Base-by-base conservation (phyloP, 1,140 invertebrate species). In the Glossosoma conforme region DNA sequence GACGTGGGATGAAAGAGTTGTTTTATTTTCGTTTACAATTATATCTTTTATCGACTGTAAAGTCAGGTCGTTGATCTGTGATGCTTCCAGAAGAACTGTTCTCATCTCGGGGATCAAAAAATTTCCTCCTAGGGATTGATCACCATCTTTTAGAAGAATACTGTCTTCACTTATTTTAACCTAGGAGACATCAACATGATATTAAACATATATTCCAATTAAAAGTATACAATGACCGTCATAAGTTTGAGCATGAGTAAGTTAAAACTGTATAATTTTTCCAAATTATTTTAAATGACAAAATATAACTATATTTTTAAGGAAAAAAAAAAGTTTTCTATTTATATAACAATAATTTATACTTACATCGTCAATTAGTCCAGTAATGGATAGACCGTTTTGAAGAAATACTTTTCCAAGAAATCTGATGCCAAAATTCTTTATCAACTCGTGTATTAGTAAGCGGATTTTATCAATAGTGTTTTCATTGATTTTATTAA, bases 21-120 rank as follows among this genome's bases (percentile, higher is more conserved):
- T 54, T 52, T 48, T 58, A 44, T 58, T 58, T 58, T 54, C 52
- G 44, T 49, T 47, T 11, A 28, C 44, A 14, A 58, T 13, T 10
- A 41, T 47, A 5, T 48, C 40, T 48, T 36, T 42, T 21, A 58
- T 32, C 11, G 33, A 13, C 43, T 36, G 21, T 11, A 53, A 36
- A 32, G 19, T 25, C 13, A 58, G 15, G 21, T 58, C 51, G 37
- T 58, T 58, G 21, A 58, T 54, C 36, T 51, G 33, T 30, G 38
- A 19, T 22, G 36, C 36, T 37, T 58, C 56, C 11, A 58, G 30
- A 32, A 54, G 36, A 13, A 20, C 15, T 13, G 36, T 44, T 20
- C 46, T 32, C n/a, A 58, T 36, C 30, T 30, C 13, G n/a, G 46
- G 24, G 35, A 58, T 53, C 10, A 37, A 13, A 32, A 58, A 58